Evolutionary conservation across 2,113 vertebrate genomes (phyloP).

Genomic region (Furnarius figulus): DNA sequence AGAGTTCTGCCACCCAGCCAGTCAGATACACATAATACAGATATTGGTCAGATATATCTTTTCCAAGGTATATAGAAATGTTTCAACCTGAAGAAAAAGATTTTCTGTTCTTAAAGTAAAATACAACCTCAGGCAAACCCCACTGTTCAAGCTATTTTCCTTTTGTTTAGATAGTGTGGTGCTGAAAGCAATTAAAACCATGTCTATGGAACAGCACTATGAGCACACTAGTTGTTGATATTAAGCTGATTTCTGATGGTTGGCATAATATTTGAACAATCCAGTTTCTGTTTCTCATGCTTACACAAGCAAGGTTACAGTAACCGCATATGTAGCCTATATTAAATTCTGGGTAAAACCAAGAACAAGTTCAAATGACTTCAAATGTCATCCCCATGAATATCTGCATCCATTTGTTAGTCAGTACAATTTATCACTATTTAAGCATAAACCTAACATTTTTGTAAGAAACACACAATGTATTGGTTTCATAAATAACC

Average conservation of each 20-base stretch:
- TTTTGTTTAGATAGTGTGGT: background rate
- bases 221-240: background rate
- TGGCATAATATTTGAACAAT: too few species aligned
- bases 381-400: background rate
- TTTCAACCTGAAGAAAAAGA: background rate
- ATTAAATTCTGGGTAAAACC: background rate
- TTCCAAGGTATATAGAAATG: background rate
- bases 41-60: background rate
- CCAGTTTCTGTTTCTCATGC: too few species aligned
- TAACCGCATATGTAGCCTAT: background rate
- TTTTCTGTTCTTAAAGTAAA: background rate
- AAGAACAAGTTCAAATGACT: background rate
- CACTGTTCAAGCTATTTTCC: background rate
- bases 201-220: background rate
- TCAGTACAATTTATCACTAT: background rate
- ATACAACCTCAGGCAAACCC: background rate
- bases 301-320: too few species aligned
- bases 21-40: background rate
- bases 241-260: background rate
- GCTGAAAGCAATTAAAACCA: background rate
- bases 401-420: background rate
- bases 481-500: background rate
- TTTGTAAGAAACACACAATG: background rate
- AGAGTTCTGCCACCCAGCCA: background rate
- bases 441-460: background rate